A percentile compares a stretch with the other conserved stretches of the same genome.
Evolutionary conservation across 2,113 vertebrate species (phyloP).

Genomic region (Atherinomorus stipes): DNA sequence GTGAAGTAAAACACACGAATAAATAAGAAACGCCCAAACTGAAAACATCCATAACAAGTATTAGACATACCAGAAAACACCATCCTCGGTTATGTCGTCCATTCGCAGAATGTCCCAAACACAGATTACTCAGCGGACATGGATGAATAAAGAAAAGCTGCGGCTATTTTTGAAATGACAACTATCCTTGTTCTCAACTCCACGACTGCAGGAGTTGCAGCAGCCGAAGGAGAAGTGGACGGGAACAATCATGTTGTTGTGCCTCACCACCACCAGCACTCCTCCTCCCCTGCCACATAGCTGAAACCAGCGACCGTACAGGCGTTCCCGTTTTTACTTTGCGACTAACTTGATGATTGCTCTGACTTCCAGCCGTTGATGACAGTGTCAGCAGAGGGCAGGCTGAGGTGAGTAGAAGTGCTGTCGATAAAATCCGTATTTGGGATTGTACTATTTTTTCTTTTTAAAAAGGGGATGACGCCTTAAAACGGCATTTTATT

Average conservation of each 20-base stretch:
- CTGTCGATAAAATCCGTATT: too few species aligned
- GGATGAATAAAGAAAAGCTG: background rate
- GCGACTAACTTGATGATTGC: constrained; percentile 56
- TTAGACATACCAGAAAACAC: constrained; percentile 1
- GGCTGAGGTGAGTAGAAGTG: background rate
- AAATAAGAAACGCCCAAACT: too few species aligned
- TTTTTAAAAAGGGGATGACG: too few species aligned
- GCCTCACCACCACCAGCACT: constrained; percentile 32
- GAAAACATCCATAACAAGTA: too few species aligned
- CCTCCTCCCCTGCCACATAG: constrained; percentile 77
- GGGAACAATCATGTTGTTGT: constrained; percentile 79
- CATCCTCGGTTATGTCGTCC: background rate
- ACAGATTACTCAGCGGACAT: background rate
- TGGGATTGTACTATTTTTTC: too few species aligned
- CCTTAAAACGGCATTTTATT: constrained; percentile 8
- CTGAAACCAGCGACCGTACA: constrained; percentile 50
- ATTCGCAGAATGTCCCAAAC: background rate
- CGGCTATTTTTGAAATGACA: constrained; percentile 50
- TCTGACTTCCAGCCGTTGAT: constrained; percentile 29
- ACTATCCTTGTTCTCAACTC: constrained; percentile 24
- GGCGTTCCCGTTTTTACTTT: constrained; percentile 49
- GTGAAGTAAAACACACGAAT: too few species aligned
- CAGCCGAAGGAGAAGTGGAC: constrained; percentile 20
- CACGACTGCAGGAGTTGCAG: constrained; percentile 29
- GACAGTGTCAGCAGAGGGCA: background rate